Conservation (phyloP, 2,888 invertebrate species). For the Drosophila paramelanica region DNA sequence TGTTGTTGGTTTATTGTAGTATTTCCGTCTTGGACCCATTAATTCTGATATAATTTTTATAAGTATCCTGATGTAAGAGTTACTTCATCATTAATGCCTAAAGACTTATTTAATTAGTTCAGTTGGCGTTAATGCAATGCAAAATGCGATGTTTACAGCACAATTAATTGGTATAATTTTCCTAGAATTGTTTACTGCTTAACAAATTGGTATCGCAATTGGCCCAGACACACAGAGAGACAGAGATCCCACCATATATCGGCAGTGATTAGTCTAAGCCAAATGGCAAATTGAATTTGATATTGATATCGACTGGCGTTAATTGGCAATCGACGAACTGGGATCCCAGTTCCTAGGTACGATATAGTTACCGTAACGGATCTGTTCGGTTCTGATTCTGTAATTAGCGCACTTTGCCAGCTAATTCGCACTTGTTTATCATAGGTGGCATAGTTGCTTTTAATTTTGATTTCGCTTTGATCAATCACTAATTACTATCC, state of each 20-base stretch:
- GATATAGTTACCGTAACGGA: conserved; percentile 21
- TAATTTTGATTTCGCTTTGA: conserved; percentile 38
- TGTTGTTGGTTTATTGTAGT: no score
- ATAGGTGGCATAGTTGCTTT: conserved; percentile 14
- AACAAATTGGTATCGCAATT: conserved; percentile 35
- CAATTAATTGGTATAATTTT: conserved; percentile 46
- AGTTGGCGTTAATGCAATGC: not conserved
- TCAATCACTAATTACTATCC: conserved; percentile 43
- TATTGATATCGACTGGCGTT: conserved; percentile 55
- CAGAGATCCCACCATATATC: conserved; percentile 11
- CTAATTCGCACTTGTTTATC: conserved; percentile 55
- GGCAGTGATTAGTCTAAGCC: conserved; percentile 33
- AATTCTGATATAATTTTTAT: not conserved
- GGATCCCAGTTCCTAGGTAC: not conserved
- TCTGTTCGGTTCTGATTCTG: conserved; percentile 16
- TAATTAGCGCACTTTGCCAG: conserved; percentile 45
- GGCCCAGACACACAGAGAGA: conserved; percentile 3
- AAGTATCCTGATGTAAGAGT: not conserved
- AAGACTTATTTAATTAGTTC: conserved; percentile 1
- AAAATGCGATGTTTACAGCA: conserved; percentile 16
- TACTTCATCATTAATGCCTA: not conserved
- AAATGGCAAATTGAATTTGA: conserved; percentile 38
- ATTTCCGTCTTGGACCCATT: not conserved
- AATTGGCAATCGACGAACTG: conserved; percentile 38
- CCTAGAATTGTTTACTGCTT: conserved; percentile 42